Evolutionary conservation across 2,113 vertebrate species (phyloP), one percentile per base, ranked within the genome.

Genomic region (Erythrocercus mccallii): DNA sequence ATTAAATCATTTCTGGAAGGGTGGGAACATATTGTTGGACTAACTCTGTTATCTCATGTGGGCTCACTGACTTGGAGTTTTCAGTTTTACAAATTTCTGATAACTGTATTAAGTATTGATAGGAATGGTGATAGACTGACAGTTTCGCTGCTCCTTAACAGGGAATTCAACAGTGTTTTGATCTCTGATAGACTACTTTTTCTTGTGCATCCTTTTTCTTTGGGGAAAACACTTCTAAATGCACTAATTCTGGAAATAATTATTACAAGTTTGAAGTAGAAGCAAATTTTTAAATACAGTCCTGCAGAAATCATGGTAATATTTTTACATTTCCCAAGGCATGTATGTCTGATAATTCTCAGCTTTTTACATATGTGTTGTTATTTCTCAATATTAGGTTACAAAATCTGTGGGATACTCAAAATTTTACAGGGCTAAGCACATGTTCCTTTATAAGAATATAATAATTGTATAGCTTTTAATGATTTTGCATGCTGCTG

Each of bases 1-100:
- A 73, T 91, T 65, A 89, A 95, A 88, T 94, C 23, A 91, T 90
- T 95, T 94, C 81, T 96, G 78, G 78, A 79, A 81, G 74, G 69
- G 68, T 88, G 84, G 74, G 42, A 95, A 92, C 71, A 73, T 13
- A 73, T 81, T 95, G 80, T 92, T 91, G 77, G 68, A 66, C 45
- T 88, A 65, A 76, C 17, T 54, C 68, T 62, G 70, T 69, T 91
- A 88, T 50, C 66, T 91, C 71, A 7, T 66, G 19, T 76, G 45
- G 70, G 72, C 53, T 92, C 45, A 69, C 69, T 76, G 20, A 60
- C 45, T 81, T 95, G 37, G 50, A 25, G 27, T 80, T 92, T 85
- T 85, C 45, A 65, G 45, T 69, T 74, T 85, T 65, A 80, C 30
- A 79, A 73, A 81, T 77, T 90, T n/a, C 50, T 80, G 54, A 6